These are phyloP conservation scores for Schrankia costaestrigalis DNA, from an alignment of 2,888 invertebrate species.

Conservation along the genomic window DNA sequence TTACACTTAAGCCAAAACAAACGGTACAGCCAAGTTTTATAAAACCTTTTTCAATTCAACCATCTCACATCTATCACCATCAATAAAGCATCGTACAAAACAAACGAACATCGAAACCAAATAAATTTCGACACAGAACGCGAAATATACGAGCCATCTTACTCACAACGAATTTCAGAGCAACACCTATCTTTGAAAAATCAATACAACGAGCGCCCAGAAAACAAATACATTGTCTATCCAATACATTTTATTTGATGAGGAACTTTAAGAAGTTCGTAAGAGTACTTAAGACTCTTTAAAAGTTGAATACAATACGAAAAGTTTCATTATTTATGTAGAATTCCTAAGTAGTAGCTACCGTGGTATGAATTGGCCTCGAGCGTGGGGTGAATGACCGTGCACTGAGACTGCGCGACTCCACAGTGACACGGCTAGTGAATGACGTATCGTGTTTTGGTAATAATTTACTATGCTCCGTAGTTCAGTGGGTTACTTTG, in stretches of 20 bases:
- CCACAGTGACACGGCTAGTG: slow-evolving; percentile 14
- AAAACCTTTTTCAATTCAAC: neutral
- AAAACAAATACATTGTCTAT: slow-evolving; percentile 9
- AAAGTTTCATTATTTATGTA: slow-evolving; percentile 30
- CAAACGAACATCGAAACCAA: slow-evolving; percentile 4
- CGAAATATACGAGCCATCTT: slow-evolving; percentile 9
- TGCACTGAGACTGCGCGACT: slow-evolving; percentile 36
- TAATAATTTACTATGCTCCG: slow-evolving; percentile 4
- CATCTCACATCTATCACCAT: slow-evolving; percentile 5
- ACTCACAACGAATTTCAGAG: slow-evolving; percentile 9
- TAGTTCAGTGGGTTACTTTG: slow-evolving; percentile 4
- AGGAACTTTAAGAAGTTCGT: neutral
- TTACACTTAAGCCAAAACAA: too few species aligned
- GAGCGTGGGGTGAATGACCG: slow-evolving; percentile 39
- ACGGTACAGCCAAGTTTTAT: neutral
- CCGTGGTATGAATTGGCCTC: slow-evolving; percentile 27
- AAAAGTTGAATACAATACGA: slow-evolving; percentile 28
- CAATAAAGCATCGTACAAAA: slow-evolving; percentile 5
- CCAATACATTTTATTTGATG: too few species aligned
- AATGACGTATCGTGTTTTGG: slow-evolving; percentile 22
- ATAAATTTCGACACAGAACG: slow-evolving; percentile 7
- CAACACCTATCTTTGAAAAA: slow-evolving; percentile 22
- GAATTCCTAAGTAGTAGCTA: slow-evolving; percentile 31
- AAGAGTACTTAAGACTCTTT: slow-evolving; percentile 6
- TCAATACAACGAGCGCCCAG: slow-evolving; percentile 17